A percentile compares a stretch with the other conserved stretches of the same genome.
Evolutionary conservation across 2,797 vertebrate species (phyloP).

Genomic region (Phoeniculus purpureus): DNA sequence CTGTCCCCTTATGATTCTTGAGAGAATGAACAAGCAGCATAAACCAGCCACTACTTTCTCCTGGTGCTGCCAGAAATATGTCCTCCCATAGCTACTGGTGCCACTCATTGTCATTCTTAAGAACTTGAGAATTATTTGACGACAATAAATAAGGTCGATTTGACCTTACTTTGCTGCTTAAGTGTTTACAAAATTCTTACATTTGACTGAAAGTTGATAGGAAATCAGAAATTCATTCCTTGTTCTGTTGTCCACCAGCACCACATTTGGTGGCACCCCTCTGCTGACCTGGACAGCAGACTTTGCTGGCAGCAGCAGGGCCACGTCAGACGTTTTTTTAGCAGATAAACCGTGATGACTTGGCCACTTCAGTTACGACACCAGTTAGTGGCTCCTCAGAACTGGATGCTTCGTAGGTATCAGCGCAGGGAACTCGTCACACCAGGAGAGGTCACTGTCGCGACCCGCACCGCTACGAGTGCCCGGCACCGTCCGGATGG

Average conservation of each 20-base stretch:
- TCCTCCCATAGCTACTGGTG: fast-evolving
- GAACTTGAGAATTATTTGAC: no score
- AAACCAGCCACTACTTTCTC: not conserved
- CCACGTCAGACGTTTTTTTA: not conserved
- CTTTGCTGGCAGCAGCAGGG: fast-evolving
- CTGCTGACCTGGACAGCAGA: fast-evolving
- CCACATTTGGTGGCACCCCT: not conserved
- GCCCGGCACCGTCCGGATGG: not conserved
- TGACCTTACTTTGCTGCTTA: not conserved
- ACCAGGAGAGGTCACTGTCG: not conserved
- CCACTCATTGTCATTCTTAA: not conserved
- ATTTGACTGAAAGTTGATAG: no score
- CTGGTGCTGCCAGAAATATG: fast-evolving
- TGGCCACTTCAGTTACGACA: not conserved
- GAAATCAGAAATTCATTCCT: no score
- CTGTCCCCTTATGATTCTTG: fast-evolving
- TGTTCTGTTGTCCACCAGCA: no score
- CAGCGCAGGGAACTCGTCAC: not conserved
- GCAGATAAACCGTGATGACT: not conserved
- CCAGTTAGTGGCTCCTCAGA: not conserved
- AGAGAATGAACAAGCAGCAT: fast-evolving
- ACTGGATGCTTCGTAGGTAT: no score
- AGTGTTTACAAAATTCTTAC: not conserved
- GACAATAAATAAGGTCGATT: not conserved
- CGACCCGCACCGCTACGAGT: not conserved